Evolutionary conservation across 2,113 vertebrate species (phyloP).

Genomic region (Trematocara marginatum): DNA sequence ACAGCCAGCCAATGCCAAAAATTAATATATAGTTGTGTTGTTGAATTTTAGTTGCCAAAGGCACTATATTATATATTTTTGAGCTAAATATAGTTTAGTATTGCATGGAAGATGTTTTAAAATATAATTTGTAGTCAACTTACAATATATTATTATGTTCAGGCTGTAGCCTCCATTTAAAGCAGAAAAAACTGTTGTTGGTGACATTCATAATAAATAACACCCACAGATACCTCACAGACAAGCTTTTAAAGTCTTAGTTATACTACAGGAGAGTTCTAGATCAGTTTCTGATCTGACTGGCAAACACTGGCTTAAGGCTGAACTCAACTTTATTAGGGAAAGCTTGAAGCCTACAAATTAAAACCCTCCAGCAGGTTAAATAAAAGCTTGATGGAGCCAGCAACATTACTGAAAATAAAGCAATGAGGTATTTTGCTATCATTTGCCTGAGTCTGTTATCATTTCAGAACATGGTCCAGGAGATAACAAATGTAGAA

Average conservation of each 20-base stretch:
- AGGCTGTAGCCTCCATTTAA: neutral
- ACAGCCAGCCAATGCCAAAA: neutral
- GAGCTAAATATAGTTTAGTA: neutral
- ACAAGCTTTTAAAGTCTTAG: neutral
- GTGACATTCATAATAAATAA: neutral
- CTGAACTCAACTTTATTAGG: neutral
- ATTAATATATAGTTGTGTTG: neutral
- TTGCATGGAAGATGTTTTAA: neutral
- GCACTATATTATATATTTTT: neutral
- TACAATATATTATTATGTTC: neutral
- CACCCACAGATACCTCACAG: neutral
- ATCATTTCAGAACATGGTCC: neutral
- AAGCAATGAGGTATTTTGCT: neutral
- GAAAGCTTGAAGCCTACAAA: neutral
- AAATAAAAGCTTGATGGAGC: neutral
- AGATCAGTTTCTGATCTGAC: neutral
- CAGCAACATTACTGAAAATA: neutral
- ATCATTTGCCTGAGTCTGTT: neutral
- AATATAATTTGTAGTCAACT: neutral
- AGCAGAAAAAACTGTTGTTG: neutral
- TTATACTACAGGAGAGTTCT: neutral
- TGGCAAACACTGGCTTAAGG: neutral
- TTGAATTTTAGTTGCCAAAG: neutral
- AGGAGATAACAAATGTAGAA: neutral
- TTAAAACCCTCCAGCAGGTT: neutral